phyloP scores from a whole-genome alignment of 2,888 invertebrate species.

The Opisthograptis luteolata region DNA sequence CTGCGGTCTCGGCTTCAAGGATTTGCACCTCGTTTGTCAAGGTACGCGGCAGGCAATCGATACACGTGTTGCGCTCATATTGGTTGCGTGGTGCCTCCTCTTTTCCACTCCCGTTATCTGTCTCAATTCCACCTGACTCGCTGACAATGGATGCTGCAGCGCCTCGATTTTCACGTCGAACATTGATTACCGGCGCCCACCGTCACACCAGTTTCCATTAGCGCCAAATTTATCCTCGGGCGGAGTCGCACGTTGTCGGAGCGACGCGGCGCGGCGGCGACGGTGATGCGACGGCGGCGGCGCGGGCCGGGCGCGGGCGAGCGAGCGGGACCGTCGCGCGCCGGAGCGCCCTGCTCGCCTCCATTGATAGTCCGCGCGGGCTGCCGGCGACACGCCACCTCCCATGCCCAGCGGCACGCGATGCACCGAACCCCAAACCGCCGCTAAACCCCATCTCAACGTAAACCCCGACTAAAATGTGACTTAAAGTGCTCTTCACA shows the following conservation, averaged over 20 bases:
- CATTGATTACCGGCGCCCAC: slow-evolving; percentile 80
- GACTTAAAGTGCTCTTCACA: slow-evolving; percentile 48
- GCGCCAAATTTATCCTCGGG: slow-evolving; percentile 83
- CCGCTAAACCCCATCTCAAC: slow-evolving; percentile 53
- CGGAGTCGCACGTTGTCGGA: slow-evolving; percentile 69
- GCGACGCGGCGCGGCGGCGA: slow-evolving; percentile 48
- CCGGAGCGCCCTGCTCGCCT: slow-evolving; percentile 46
- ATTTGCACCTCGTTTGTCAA: slow-evolving; percentile 33
- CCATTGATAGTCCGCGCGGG: slow-evolving; percentile 78
- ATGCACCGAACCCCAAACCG: slow-evolving; percentile 54
- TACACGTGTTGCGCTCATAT: slow-evolving; percentile 36
- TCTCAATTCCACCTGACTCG: slow-evolving; percentile 32
- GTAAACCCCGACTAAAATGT: slow-evolving; percentile 61
- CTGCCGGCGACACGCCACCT: slow-evolving; percentile 69
- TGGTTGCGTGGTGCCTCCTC: slow-evolving; percentile 23
- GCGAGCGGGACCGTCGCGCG: slow-evolving; percentile 60
- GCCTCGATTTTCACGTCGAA: slow-evolving; percentile 71
- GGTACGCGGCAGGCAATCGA: slow-evolving; percentile 33
- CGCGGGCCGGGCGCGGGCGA: slow-evolving; percentile 50
- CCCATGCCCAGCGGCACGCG: slow-evolving; percentile 59
- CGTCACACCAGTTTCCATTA: slow-evolving; percentile 74
- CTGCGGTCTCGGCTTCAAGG: slow-evolving; percentile 28
- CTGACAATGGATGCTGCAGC: slow-evolving; percentile 57
- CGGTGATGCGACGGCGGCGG: slow-evolving; percentile 52
- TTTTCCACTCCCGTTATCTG: slow-evolving; percentile 34